A percentile compares a stretch with the other conserved stretches of the same genome.
Evolutionary conservation across 2,888 invertebrate genomes (phyloP).

Genomic region (Ceraclea dissimilis): DNA sequence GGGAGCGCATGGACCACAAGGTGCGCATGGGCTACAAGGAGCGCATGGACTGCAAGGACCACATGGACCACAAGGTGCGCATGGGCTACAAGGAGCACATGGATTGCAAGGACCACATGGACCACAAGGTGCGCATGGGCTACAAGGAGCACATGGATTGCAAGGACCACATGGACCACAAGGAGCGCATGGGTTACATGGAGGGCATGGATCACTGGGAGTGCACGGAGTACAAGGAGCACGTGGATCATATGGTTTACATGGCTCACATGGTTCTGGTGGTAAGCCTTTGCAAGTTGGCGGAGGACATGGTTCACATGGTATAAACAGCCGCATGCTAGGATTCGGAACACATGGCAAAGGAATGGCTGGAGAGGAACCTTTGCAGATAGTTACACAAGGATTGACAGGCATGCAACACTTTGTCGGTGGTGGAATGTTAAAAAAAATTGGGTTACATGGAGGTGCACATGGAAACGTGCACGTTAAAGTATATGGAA

Average conservation of each 20-base stretch:
- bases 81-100: slow-evolving; percentile 26
- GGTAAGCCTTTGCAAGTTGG: background rate
- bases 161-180: background rate
- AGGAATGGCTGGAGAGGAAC: background rate
- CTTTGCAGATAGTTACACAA: background rate
- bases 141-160: slow-evolving; percentile 4
- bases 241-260: background rate
- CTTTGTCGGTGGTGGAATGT: background rate
- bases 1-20: background rate
- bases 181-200: background rate
- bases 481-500: background rate
- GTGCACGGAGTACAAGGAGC: background rate
- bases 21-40: background rate
- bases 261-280: background rate
- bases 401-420: background rate
- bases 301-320: background rate
- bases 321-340: too few relatives aligned
- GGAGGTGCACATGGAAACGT: background rate
- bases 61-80: slow-evolving; percentile 3
- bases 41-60: background rate
- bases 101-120: slow-evolving; percentile 30
- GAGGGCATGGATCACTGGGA: background rate
- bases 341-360: background rate
- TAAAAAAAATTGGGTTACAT: background rate
- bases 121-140: slow-evolving; percentile 28